Base-by-base conservation (phyloP, 2,888 invertebrate species). In the Ametastegia equiseti region DNA sequence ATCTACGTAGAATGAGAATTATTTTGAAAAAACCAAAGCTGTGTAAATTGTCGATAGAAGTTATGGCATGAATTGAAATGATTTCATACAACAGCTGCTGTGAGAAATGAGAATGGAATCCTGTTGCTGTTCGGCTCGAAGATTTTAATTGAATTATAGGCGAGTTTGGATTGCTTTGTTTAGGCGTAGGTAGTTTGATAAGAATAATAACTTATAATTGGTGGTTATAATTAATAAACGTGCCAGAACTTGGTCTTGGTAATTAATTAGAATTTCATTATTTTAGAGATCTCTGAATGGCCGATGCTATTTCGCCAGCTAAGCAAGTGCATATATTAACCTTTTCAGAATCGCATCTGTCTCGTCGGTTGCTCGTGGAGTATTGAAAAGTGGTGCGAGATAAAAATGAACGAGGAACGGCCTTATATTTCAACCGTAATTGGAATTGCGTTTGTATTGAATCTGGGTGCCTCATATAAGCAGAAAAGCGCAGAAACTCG, bases 361-460 rank as follows among this genome's bases (percentile, higher is more conserved):
- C 36, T 50, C 75, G 75, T 36, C 11, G 50, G 50, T 3, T 19
- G 19, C n/a, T 30, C 33, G 36, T 33, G 54, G 54, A 23, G 75
- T 54, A 75, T 54, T 45, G n/a, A 75, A 75, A 54, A 30, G 36
- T 11, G n/a, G n/a, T 33, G 47, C 19, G 75, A 75, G 19, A 75
- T 36, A 54, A 75, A 54, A 75, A 33, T 30, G 75, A 19, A 54
- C 75, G 50, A 54, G 11, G 6, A 36, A 75, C 19, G 36, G 33
- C 75, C 75, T 75, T 75, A 71, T 50, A 75, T 75, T 71, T 15
- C 27, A 71, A 36, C 75, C 33, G 54, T 75, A 36, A 36, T 75
- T 54, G 54, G 54, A 75, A 75, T 75, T 54, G 75, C 75, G 50
- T 54, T 15, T 23, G 54, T 75, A 75, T 75, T 33, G 75, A 50